Conservation (phyloP, 1,140 invertebrate species). For the Drosophila ohnishii region DNA sequence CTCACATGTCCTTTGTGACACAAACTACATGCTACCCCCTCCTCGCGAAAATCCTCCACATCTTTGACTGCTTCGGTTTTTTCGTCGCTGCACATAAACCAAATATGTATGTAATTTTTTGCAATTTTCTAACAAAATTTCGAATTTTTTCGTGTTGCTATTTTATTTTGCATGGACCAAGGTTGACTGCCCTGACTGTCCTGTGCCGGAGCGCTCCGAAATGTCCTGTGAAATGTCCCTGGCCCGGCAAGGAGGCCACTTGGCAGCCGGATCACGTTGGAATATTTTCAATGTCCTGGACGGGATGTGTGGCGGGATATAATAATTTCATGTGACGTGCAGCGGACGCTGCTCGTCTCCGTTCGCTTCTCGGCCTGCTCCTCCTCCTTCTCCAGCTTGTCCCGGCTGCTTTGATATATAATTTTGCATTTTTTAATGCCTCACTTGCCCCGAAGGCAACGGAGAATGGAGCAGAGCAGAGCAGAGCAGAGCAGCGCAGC, state of each 20-base stretch:
- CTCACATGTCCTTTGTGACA: conserved; percentile 57
- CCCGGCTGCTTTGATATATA: conserved; percentile 75
- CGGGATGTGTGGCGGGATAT: conserved; percentile 62
- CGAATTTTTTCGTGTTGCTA: conserved; percentile 68
- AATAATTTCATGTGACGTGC: conserved; percentile 80
- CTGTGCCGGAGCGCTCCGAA: conserved; percentile 11
- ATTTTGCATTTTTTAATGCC: conserved; percentile 81
- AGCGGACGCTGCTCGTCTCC: conserved; percentile 36
- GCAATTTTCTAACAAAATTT: conserved; percentile 80
- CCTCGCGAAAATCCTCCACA: conserved; percentile 4
- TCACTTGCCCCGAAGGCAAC: conserved; percentile 66
- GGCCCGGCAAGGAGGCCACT: conserved; percentile 47
- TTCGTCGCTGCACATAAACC: conserved; percentile 55
- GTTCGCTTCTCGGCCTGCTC: conserved; percentile 5
- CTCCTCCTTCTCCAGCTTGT: conserved; percentile 33
- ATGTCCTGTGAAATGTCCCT: conserved; percentile 28
- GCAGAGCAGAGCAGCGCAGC: background rate
- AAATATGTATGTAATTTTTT: conserved; percentile 80
- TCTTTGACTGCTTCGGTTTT: conserved; percentile 34
- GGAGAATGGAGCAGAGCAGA: conserved; percentile 1
- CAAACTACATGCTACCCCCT: background rate
- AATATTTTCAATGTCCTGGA: conserved; percentile 71
- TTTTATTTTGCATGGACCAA: conserved; percentile 70
- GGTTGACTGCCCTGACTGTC: conserved; percentile 27
- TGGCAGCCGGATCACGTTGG: conserved; percentile 71